phyloP scores from a whole-genome alignment of 92 coral and sea anemone genomes.

The Porites rus region DNA sequence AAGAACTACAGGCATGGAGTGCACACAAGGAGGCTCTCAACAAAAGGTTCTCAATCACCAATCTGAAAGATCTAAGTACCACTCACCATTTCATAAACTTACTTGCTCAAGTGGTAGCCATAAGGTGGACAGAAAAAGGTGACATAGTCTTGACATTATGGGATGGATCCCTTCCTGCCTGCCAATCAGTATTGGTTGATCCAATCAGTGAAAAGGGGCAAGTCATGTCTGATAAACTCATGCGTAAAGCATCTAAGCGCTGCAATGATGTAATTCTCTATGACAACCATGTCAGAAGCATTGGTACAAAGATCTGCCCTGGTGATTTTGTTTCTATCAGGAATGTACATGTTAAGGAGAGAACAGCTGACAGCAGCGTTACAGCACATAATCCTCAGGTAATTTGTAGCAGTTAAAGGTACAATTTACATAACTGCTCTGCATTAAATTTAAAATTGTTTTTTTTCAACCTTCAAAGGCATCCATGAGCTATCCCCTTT shows the following conservation, averaged over 20 bases:
- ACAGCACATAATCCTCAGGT: neutral
- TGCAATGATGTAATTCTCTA: slow-evolving; percentile 62
- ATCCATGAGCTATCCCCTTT: too few relatives aligned
- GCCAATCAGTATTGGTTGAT: slow-evolving; percentile 56
- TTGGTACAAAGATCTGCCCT: slow-evolving; percentile 35
- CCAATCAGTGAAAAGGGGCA: slow-evolving; percentile 40
- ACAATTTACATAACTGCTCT: too few relatives aligned
- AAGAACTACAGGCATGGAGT: slow-evolving; percentile 68
- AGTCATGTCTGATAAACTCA: slow-evolving; percentile 27
- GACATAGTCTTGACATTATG: slow-evolving; percentile 68
- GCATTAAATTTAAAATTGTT: too few relatives aligned
- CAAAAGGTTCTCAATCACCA: slow-evolving; percentile 38
- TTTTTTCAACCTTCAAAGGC: too few relatives aligned
- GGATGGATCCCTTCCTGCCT: slow-evolving; percentile 83
- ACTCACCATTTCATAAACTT: slow-evolving; percentile 67
- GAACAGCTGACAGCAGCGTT: neutral
- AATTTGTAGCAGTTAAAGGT: neutral
- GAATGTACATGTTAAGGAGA: slow-evolving; percentile 69
- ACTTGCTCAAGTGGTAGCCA: slow-evolving; percentile 82
- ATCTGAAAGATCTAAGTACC: slow-evolving; percentile 57
- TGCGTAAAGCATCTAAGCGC: neutral
- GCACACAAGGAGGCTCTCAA: slow-evolving; percentile 39
- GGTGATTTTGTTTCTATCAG: slow-evolving; percentile 73
- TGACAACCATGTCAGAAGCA: slow-evolving; percentile 68
- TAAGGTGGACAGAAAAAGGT: slow-evolving; percentile 11